These are phyloP conservation scores for Zosterops borbonicus DNA, from an alignment of 2,113 vertebrate species.

Conservation along the genomic window DNA sequence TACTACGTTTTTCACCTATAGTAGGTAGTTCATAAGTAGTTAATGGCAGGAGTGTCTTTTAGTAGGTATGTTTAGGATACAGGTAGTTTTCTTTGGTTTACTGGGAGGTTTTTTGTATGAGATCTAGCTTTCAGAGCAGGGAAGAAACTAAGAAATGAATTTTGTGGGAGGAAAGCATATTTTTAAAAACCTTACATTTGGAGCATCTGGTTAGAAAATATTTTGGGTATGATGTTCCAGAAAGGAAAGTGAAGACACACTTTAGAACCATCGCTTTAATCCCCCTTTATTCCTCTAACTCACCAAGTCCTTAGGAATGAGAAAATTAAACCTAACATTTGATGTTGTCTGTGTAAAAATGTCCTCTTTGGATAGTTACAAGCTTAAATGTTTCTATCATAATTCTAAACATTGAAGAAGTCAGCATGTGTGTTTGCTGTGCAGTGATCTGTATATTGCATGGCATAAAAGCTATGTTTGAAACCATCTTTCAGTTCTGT, in stretches of 20 bases:
- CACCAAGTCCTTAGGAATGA: background rate
- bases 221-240: background rate
- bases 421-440: background rate
- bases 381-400: background rate
- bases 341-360: background rate
- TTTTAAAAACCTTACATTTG: background rate
- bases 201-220: conserved; percentile 4
- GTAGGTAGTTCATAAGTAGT: background rate
- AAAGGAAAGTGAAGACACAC: background rate
- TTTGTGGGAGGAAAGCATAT: background rate
- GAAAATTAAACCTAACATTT: background rate
- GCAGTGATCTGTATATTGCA: background rate
- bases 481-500: background rate
- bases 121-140: background rate
- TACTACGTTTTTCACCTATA: background rate
- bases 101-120: background rate
- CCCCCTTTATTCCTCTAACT: background rate
- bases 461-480: background rate
- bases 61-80: background rate
- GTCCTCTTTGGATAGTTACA: background rate
- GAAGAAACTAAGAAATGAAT: background rate
- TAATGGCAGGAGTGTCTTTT: background rate
- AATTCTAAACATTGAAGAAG: background rate
- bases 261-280: background rate
- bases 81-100: background rate